These are phyloP conservation scores for Mythimna impura DNA, from an alignment of 2,888 invertebrate species.

Conservation along the genomic window DNA sequence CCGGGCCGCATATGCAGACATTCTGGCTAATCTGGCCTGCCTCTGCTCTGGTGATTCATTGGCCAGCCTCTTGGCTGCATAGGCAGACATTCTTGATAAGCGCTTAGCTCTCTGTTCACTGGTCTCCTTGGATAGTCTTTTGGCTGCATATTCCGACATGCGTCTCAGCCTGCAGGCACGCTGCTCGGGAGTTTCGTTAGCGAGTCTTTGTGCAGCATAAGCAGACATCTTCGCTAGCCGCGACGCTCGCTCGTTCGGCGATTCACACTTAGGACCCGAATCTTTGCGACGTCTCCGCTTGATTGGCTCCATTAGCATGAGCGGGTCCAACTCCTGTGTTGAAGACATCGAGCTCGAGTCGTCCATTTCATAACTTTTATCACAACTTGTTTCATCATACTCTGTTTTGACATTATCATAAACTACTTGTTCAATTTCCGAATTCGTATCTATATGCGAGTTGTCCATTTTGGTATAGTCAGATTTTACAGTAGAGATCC, in stretches of 20 bases:
- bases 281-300: constrained; percentile 69
- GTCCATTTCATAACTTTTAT: constrained; percentile 51
- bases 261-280: constrained; percentile 74
- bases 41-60: constrained; percentile 84
- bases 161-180: constrained; percentile 80
- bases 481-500: constrained; percentile 79
- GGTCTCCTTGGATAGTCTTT: constrained; percentile 81
- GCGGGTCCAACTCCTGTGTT: constrained; percentile 73
- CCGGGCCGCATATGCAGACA: constrained; percentile 86
- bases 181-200: constrained; percentile 84
- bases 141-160: constrained; percentile 87
- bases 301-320: constrained; percentile 57
- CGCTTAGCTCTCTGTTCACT: constrained; percentile 82
- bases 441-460: constrained; percentile 51
- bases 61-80: constrained; percentile 85
- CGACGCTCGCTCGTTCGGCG: constrained; percentile 78
- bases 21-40: constrained; percentile 78
- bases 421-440: constrained; percentile 65
- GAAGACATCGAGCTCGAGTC: constrained; percentile 61
- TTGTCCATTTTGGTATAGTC: constrained; percentile 67
- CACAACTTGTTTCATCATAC: constrained; percentile 52
- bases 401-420: constrained; percentile 73
- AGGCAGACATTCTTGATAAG: constrained; percentile 85
- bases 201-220: constrained; percentile 85
- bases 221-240: constrained; percentile 86